Evolutionary conservation across 2,113 vertebrate genomes (phyloP).

Genomic region (Trogon surrucura): DNA sequence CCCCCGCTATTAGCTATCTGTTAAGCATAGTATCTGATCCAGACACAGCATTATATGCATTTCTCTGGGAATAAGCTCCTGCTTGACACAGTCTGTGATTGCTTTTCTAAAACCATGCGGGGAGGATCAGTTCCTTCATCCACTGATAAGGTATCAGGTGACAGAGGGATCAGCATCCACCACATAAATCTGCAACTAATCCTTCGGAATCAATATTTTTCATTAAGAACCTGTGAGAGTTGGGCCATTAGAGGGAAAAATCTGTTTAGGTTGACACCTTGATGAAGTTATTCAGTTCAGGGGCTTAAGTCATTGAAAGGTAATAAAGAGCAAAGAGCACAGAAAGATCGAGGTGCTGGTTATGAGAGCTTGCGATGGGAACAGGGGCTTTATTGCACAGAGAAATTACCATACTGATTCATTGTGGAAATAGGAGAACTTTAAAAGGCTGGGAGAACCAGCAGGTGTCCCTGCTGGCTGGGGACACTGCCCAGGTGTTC

Average conservation of each 20-base stretch:
- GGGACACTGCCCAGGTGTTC: neutral
- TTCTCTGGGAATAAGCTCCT: slow-evolving; percentile 72
- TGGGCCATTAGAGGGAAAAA: slow-evolving; percentile 84
- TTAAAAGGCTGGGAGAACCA: slow-evolving; percentile 24
- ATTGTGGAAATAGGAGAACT: slow-evolving; percentile 46
- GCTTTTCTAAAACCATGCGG: slow-evolving; percentile 73
- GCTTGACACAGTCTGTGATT: slow-evolving; percentile 73
- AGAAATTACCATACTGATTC: slow-evolving; percentile 71
- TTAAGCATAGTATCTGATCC: slow-evolving; percentile 49
- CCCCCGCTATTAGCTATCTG: neutral
- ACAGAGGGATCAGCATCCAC: slow-evolving; percentile 81
- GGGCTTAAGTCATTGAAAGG: slow-evolving; percentile 83
- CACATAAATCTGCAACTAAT: slow-evolving; percentile 89
- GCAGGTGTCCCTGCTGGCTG: neutral
- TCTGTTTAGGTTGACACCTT: slow-evolving; percentile 88
- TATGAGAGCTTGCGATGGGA: slow-evolving; percentile 60
- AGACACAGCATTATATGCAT: slow-evolving; percentile 68
- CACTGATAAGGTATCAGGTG: slow-evolving; percentile 81
- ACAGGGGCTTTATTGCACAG: slow-evolving; percentile 55
- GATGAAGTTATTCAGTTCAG: slow-evolving; percentile 87
- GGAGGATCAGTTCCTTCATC: slow-evolving; percentile 74
- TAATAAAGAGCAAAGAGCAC: slow-evolving; percentile 82
- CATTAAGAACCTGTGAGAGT: slow-evolving; percentile 86
- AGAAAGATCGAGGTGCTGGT: slow-evolving; percentile 60
- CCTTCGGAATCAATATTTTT: slow-evolving; percentile 88